Evolutionary conservation across 2,113 vertebrate genomes (phyloP).

Genomic region (Numida meleagris): DNA sequence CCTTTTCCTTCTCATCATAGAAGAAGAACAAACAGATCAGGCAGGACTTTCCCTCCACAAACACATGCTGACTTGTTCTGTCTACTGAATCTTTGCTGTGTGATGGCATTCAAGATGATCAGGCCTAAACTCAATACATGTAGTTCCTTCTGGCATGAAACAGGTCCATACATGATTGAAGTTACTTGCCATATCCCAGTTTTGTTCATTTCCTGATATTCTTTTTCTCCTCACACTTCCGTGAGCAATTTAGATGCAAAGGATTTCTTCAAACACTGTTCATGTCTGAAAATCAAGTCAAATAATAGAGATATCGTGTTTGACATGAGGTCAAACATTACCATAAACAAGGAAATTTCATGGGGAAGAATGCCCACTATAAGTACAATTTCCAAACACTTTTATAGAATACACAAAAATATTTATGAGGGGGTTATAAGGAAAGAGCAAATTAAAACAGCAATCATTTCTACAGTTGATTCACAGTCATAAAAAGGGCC

Average conservation of each 20-base stretch:
- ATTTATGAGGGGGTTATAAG: not conserved
- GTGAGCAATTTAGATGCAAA: not conserved
- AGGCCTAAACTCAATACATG: not conserved
- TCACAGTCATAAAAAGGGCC: not conserved
- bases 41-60: not conserved
- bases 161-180: not conserved
- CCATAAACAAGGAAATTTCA: not conserved
- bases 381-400: fast-evolving
- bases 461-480: not conserved
- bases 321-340: not conserved
- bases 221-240: not conserved
- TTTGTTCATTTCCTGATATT: not conserved
- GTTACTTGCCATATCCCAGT: not conserved
- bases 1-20: not conserved
- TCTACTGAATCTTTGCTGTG: not conserved
- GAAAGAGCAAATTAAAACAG: not conserved
- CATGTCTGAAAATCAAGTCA: not conserved
- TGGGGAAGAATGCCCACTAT: not conserved
- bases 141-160: not conserved
- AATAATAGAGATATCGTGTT: not conserved
- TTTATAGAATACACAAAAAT: not conserved
- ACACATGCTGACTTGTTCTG: not conserved
- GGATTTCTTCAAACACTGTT: not conserved
- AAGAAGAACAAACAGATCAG: not conserved
- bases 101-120: not conserved